Evolutionary conservation across 2,888 invertebrate species (phyloP).

Genomic region (Steromphala cineraria): DNA sequence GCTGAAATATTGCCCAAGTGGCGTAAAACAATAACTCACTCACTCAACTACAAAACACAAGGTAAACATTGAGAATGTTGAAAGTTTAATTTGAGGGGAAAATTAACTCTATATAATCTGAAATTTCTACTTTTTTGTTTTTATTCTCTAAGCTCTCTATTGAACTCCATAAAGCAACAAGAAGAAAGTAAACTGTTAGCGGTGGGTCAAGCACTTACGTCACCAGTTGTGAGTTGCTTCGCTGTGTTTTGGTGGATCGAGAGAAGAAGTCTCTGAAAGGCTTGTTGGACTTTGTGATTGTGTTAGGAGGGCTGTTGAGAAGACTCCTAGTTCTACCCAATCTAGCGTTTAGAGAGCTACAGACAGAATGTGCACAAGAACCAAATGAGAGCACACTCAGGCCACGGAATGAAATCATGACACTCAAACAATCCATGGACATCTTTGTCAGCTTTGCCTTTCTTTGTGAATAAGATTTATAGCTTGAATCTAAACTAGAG

Average conservation of each 20-base stretch:
- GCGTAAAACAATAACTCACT: too few relatives aligned
- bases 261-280: conserved; percentile 14
- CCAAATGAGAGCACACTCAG: not conserved
- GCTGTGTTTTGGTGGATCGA: not conserved
- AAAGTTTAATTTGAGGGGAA: too few relatives aligned
- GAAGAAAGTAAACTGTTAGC: not conserved
- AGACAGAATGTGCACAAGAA: conserved; percentile 20
- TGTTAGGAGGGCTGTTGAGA: not conserved
- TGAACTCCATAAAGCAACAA: too few relatives aligned
- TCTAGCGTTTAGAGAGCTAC: conserved; percentile 15
- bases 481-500: too few relatives aligned
- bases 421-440: not conserved
- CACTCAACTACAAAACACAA: too few relatives aligned
- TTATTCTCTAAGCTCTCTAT: too few relatives aligned
- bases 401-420: not conserved
- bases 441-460: too few relatives aligned
- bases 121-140: too few relatives aligned
- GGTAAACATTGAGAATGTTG: too few relatives aligned
- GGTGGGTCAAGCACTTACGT: not conserved
- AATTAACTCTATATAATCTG: too few relatives aligned
- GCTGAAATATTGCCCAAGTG: too few relatives aligned
- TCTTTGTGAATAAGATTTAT: too few relatives aligned
- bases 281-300: not conserved
- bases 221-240: conserved; percentile 16
- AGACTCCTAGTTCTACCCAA: not conserved